A percentile compares a stretch with the other conserved stretches of the same genome.
phyloP scores from a whole-genome alignment of 2,113 vertebrate genomes.

The Mustela nigripes region DNA sequence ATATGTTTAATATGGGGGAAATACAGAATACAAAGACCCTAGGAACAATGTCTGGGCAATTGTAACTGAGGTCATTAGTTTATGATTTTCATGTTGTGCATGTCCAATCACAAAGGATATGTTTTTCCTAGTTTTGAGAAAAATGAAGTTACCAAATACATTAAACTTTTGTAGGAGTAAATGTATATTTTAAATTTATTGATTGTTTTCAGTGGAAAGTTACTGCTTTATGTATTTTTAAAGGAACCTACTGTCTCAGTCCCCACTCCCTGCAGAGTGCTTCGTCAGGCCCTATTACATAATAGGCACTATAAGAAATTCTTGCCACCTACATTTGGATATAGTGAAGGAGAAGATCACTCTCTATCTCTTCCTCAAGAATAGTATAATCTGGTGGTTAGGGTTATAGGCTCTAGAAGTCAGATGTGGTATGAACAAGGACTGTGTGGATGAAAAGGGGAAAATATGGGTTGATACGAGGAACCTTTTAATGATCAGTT shows the following conservation, averaged over 20 bases:
- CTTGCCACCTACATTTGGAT: not conserved
- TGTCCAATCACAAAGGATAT: not conserved
- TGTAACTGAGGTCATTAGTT: not conserved
- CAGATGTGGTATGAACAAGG: not conserved
- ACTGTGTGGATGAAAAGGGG: not conserved
- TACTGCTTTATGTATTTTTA: not conserved
- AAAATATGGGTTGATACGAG: not conserved
- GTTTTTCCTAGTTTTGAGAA: not conserved
- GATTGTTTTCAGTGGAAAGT: not conserved
- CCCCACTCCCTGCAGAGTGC: fast-evolving
- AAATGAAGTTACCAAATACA: not conserved
- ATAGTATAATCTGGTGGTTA: too few relatives aligned
- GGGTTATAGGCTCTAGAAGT: too few relatives aligned
- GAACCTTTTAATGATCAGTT: not conserved
- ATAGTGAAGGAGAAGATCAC: not conserved
- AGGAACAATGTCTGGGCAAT: not conserved
- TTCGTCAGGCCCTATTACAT: not conserved
- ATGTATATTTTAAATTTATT: not conserved
- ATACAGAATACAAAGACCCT: not conserved
- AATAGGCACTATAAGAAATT: not conserved
- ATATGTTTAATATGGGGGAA: not conserved
- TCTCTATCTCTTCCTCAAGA: too few relatives aligned
- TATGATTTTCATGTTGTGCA: not conserved
- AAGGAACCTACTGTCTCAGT: not conserved
- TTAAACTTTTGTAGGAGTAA: not conserved